These are phyloP conservation scores for Porites australiensis DNA, from an alignment of 64 coral and sea anemone genomes.

Conservation along the genomic window DNA sequence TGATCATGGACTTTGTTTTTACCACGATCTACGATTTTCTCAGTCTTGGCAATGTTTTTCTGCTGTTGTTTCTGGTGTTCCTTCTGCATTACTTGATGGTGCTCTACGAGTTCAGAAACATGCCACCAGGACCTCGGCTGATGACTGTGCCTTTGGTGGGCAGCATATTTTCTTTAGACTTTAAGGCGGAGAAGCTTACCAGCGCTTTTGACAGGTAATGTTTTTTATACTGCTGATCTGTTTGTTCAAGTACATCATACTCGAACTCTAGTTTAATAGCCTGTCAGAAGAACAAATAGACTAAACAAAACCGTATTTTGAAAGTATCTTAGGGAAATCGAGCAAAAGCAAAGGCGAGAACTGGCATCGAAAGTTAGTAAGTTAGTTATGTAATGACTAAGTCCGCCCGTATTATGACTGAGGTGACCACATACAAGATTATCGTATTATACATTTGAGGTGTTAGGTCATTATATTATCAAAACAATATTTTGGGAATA, in stretches of 20 bases:
- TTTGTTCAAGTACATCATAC: not conserved
- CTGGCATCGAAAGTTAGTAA: too few relatives aligned
- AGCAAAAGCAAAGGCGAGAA: too few relatives aligned
- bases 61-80: not conserved
- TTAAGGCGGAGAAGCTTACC: constrained; percentile 42
- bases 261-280: too few relatives aligned
- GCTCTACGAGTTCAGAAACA: constrained; percentile 65
- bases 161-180: constrained; percentile 42
- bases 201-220: constrained; percentile 31
- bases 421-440: too few relatives aligned
- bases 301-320: too few relatives aligned
- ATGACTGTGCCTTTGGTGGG: constrained; percentile 58
- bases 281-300: too few relatives aligned
- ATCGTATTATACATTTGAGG: too few relatives aligned
- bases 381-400: too few relatives aligned
- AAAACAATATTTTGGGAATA: too few relatives aligned
- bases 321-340: too few relatives aligned
- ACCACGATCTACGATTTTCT: not conserved
- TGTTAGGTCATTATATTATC: too few relatives aligned
- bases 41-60: constrained; percentile 29
- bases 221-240: not conserved
- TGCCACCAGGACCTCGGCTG: constrained; percentile 67
- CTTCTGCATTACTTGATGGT: constrained; percentile 42
- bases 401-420: too few relatives aligned
- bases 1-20: constrained; percentile 1